These are phyloP conservation scores for Oryzias woworae DNA, from an alignment of 2,113 vertebrate species.

Conservation along the genomic window DNA sequence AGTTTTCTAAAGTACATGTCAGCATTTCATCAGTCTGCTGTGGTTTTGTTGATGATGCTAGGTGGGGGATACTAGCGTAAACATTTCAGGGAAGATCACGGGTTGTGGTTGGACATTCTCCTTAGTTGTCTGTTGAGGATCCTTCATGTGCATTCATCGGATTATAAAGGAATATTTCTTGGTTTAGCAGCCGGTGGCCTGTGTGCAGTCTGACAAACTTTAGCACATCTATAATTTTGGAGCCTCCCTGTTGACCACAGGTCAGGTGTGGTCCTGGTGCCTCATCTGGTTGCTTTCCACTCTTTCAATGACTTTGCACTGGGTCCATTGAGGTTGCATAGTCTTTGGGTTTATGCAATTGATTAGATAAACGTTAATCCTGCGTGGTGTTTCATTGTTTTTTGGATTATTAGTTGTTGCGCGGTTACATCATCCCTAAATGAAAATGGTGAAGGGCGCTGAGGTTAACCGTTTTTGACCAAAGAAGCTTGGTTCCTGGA, in stretches of 20 bases:
- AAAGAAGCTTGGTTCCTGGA: too few species aligned
- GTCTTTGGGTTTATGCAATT: slow-evolving; percentile 17
- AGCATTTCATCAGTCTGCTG: not conserved
- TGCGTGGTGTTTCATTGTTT: not conserved
- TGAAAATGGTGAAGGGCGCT: not conserved
- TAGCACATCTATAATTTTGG: slow-evolving; percentile 6
- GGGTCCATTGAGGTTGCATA: not conserved
- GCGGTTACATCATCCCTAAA: not conserved
- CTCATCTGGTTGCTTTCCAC: not conserved
- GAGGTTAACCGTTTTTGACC: too few species aligned
- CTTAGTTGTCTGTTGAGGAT: slow-evolving; percentile 2
- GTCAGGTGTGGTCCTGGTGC: slow-evolving; percentile 27
- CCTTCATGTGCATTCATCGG: slow-evolving; percentile 31
- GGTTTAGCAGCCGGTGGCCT: slow-evolving; percentile 24
- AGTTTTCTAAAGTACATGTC: not conserved
- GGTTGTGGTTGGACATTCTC: slow-evolving; percentile 14
- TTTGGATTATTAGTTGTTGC: not conserved
- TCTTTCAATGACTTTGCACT: too few species aligned
- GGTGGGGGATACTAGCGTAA: slow-evolving; percentile 8
- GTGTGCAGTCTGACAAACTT: not conserved
- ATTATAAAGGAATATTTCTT: slow-evolving; percentile 19
- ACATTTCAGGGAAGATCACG: slow-evolving; percentile 21
- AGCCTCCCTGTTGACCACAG: not conserved
- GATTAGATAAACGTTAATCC: slow-evolving; percentile 1
- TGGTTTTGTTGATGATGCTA: slow-evolving; percentile 1